Percentiles rank a stretch among this genome's conserved stretches.
Conservation (phyloP, 2,888 invertebrate species). For the Eudemis profundana region DNA sequence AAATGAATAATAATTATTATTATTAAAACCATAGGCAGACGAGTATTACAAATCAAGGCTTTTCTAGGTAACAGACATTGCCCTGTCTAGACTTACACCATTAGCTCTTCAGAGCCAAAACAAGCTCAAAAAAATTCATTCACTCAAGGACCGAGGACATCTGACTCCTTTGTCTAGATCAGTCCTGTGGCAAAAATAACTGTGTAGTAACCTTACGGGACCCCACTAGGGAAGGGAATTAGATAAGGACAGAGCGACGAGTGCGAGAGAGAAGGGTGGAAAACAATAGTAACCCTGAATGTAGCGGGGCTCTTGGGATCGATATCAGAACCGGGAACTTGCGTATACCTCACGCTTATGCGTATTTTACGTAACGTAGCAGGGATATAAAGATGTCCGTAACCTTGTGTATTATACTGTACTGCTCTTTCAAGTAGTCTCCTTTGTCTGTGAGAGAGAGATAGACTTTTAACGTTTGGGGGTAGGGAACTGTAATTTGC, state of each 20-base stretch:
- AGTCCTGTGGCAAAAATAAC: slow-evolving; percentile 41
- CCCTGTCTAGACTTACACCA: neutral
- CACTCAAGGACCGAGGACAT: slow-evolving; percentile 2
- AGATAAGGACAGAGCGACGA: slow-evolving; percentile 51
- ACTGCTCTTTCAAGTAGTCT: slow-evolving; percentile 4
- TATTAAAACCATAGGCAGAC: neutral
- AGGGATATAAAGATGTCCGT: slow-evolving; percentile 13
- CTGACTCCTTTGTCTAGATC: slow-evolving; percentile 18
- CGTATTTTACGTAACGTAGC: slow-evolving; percentile 40
- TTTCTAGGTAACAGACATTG: neutral
- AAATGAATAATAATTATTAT: too few species aligned
- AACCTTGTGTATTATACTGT: slow-evolving; percentile 24
- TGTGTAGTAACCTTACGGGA: slow-evolving; percentile 33
- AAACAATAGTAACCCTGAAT: slow-evolving; percentile 73
- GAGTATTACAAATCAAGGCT: neutral
- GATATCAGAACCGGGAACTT: slow-evolving; percentile 54
- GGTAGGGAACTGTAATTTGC: slow-evolving; percentile 17
- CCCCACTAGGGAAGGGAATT: slow-evolving; percentile 41
- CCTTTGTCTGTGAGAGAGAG: slow-evolving; percentile 10
- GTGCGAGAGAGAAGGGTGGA: slow-evolving; percentile 56
- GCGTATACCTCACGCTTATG: slow-evolving; percentile 29
- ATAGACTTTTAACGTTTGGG: slow-evolving; percentile 8
- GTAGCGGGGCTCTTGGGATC: slow-evolving; percentile 61
- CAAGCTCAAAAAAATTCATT: neutral
- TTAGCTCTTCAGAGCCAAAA: neutral